A percentile compares a stretch with the other conserved stretches of the same genome.
These are phyloP conservation scores for Brachyopa scutellaris DNA, from an alignment of 2,888 invertebrate genomes.

Conservation along the genomic window DNA sequence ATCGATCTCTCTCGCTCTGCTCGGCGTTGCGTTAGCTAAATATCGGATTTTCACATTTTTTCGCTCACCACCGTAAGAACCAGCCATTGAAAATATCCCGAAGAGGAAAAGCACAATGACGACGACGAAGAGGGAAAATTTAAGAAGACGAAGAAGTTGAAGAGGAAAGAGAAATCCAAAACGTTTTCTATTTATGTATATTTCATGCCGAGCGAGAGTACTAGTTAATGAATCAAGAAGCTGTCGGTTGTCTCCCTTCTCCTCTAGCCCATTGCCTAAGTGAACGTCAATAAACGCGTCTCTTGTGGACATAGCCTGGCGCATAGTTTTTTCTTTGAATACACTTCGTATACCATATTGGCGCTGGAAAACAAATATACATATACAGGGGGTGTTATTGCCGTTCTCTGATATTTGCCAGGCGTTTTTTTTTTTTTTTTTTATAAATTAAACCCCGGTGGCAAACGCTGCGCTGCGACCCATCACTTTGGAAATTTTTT, in stretches of 20 bases:
- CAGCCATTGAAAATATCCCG: slow-evolving; percentile 22
- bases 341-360: slow-evolving; percentile 8
- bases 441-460: slow-evolving; percentile 21
- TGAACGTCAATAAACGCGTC: slow-evolving; percentile 52
- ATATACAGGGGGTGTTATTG: slow-evolving; percentile 61
- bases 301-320: slow-evolving; percentile 47
- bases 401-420: slow-evolving; percentile 52
- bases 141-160: background rate
- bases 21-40: slow-evolving; percentile 54
- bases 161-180: slow-evolving; percentile 19
- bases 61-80: too few relatives aligned
- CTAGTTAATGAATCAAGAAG: slow-evolving; percentile 43
- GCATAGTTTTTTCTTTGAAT: slow-evolving; percentile 36
- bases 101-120: background rate
- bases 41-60: slow-evolving; percentile 43
- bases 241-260: background rate
- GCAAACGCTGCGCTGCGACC: slow-evolving; percentile 1
- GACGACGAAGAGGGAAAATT: background rate
- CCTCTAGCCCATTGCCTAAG: slow-evolving; percentile 11
- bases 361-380: slow-evolving; percentile 40
- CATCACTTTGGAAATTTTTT: slow-evolving; percentile 19
- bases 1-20: slow-evolving; percentile 44
- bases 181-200: slow-evolving; percentile 52
- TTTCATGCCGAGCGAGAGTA: slow-evolving; percentile 16
- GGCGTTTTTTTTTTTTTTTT: slow-evolving; percentile 16